Evolutionary conservation across 2,888 invertebrate species (phyloP).

Genomic region (Coremacera marginata): DNA sequence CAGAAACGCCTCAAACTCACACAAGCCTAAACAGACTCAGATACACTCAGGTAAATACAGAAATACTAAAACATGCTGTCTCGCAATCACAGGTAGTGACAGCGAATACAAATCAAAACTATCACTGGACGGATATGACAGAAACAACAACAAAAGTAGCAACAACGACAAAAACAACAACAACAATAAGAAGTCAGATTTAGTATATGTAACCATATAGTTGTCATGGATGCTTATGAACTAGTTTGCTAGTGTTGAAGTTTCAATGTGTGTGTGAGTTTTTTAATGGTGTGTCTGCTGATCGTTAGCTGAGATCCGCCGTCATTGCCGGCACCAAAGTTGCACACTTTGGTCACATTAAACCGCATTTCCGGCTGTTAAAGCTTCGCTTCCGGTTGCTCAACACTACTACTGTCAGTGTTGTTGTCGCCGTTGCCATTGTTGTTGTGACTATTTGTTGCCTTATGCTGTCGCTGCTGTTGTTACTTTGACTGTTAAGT

Average conservation of each 20-base stretch:
- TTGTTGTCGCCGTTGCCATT: conserved; percentile 30
- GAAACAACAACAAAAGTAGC: not conserved
- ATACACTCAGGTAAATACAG: not conserved
- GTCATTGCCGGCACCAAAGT: not conserved
- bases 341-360: conserved; percentile 42
- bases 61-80: not conserved
- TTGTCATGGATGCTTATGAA: not conserved
- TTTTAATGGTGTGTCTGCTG: not conserved
- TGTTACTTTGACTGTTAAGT: not conserved
- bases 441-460: not conserved
- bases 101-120: not conserved
- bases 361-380: conserved; percentile 52
- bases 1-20: not conserved
- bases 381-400: conserved; percentile 48
- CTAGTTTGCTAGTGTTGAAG: not conserved
- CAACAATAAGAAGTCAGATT: not conserved
- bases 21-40: not conserved
- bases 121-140: conserved; percentile 2
- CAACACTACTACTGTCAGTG: conserved; percentile 47
- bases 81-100: conserved; percentile 3
- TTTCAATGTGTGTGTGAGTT: not conserved
- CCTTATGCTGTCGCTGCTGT: not conserved
- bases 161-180: not conserved
- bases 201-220: not conserved
- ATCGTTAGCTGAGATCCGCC: not conserved